phyloP scores from a whole-genome alignment of 2,888 invertebrate species.

The Syritta pipiens region DNA sequence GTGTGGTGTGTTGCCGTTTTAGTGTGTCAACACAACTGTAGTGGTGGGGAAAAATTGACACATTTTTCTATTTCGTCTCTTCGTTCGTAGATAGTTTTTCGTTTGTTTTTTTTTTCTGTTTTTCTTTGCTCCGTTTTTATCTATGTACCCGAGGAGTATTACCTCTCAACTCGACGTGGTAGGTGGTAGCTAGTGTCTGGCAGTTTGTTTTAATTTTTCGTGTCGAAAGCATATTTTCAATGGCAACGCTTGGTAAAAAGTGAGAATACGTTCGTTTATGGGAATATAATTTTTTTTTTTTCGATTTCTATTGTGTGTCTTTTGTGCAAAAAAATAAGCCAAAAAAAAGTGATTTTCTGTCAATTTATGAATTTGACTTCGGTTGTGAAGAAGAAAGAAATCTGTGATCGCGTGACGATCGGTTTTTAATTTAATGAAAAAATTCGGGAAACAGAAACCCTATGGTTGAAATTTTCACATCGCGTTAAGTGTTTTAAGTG shows the following conservation, averaged over 20 bases:
- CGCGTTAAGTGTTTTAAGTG: not conserved
- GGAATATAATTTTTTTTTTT: not conserved
- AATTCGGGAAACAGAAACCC: too few species aligned
- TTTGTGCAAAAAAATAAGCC: not conserved
- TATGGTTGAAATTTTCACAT: too few species aligned
- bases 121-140: constrained; percentile 6
- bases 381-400: too few species aligned
- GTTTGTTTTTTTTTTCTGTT: constrained; percentile 37
- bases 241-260: constrained; percentile 54
- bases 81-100: constrained; percentile 41
- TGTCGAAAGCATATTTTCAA: constrained; percentile 47
- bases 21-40: constrained; percentile 34
- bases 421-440: too few species aligned
- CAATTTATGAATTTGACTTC: not conserved
- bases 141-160: constrained; percentile 20
- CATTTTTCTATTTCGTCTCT: too few species aligned
- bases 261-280: constrained; percentile 40
- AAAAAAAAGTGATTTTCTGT: constrained; percentile 3
- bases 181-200: constrained; percentile 38
- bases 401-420: too few species aligned
- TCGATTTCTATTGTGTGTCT: not conserved
- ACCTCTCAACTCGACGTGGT: constrained; percentile 5
- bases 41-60: constrained; percentile 62
- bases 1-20: constrained; percentile 25
- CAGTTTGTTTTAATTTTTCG: constrained; percentile 63